Percentiles rank a stretch among this genome's conserved stretches.
These are phyloP conservation scores for Choreutis nemorana DNA, from an alignment of 2,888 invertebrate species.

Conservation along the genomic window DNA sequence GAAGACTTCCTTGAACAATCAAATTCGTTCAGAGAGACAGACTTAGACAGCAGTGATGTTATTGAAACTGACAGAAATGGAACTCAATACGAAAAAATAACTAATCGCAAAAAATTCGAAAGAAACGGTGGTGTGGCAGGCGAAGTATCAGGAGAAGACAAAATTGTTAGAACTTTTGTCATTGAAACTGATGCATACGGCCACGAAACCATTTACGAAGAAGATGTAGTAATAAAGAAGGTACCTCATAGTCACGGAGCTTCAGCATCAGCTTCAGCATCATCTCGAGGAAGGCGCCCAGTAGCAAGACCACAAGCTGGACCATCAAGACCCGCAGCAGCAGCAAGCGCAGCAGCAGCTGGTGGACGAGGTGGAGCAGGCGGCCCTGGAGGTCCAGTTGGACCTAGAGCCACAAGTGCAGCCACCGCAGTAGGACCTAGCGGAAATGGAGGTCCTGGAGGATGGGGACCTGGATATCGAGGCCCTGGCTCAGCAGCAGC, in stretches of 20 bases:
- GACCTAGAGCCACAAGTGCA: not conserved
- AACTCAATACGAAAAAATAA: slow-evolving; percentile 18
- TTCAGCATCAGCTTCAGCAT: slow-evolving; percentile 5
- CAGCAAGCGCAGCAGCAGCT: slow-evolving; percentile 1
- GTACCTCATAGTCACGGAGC: slow-evolving; percentile 11
- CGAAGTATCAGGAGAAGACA: slow-evolving; percentile 17
- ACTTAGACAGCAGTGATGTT: slow-evolving; percentile 18
- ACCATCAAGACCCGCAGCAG: slow-evolving; percentile 1
- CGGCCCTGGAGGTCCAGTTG: slow-evolving; percentile 2
- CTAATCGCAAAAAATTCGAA: slow-evolving; percentile 17
- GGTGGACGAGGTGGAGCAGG: not conserved
- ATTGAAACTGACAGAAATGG: slow-evolving; percentile 18
- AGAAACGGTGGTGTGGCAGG: slow-evolving; percentile 11
- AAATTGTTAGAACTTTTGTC: slow-evolving; percentile 18
- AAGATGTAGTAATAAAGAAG: slow-evolving; percentile 28
- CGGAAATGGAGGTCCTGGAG: slow-evolving; percentile 2
- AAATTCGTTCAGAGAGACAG: slow-evolving; percentile 16
- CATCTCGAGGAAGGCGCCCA: not conserved
- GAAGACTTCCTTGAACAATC: slow-evolving; percentile 6
- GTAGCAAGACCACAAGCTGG: not conserved
- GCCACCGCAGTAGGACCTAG: not conserved
- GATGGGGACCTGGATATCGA: slow-evolving; percentile 2
- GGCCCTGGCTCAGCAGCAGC: not conserved
- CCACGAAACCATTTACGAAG: slow-evolving; percentile 26
- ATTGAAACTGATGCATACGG: slow-evolving; percentile 26